Base-by-base conservation (phyloP, 2,888 invertebrate species). In the Cristatella mucedo region DNA sequence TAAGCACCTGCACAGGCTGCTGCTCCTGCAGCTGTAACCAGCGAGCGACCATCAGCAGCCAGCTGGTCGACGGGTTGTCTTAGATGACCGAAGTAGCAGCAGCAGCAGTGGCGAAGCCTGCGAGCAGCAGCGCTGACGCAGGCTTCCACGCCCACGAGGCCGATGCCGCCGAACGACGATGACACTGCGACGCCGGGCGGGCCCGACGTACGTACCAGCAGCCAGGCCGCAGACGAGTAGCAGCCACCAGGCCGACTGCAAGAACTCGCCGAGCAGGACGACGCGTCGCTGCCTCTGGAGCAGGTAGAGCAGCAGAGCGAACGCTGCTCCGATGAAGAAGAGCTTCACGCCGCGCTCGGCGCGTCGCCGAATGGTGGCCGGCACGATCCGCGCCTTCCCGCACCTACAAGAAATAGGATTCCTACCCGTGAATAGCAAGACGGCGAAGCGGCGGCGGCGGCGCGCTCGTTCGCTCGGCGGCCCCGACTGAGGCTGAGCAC, bases 171-270 rank as follows among this genome's bases (percentile, higher is more conserved):
- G n/a, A n/a, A n/a, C n/a, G n/a, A 26, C 26, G 16, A 31, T 7
- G 15, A 7, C 31, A 31, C 5, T 31, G 13, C 5, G 16, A 13
- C 5, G 16, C 31, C 15, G 31, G 15, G 5, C 6, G 16, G 5
- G 13, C 5, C 31, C 5, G n/a, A 21, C 5, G 21, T 31, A 44
- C 49, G 47, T 48, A 67, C 67, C 64, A 49, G 66, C 62, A 30
- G 63, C 63, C 30, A 57, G 53, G 4, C 67, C 67, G 56, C 64
- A 66, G 22, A 53, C 53, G 2, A 63, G 60, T 3, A 64, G 58
- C 16, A 66, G 54, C 67, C 67, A 67, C 66, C 66, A 67, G 2
- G 59, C 62, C 1, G 61, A 61, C n/a, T 57, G 54, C 33, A 59
- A 55, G 15, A 60, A 49, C 43, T 51, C 56, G 19, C 53, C 54